Percentiles rank a stretch among this genome's conserved stretches.
These are phyloP conservation scores for Dicaeum eximium DNA, from an alignment of 2,113 vertebrate species.

Conservation along the genomic window DNA sequence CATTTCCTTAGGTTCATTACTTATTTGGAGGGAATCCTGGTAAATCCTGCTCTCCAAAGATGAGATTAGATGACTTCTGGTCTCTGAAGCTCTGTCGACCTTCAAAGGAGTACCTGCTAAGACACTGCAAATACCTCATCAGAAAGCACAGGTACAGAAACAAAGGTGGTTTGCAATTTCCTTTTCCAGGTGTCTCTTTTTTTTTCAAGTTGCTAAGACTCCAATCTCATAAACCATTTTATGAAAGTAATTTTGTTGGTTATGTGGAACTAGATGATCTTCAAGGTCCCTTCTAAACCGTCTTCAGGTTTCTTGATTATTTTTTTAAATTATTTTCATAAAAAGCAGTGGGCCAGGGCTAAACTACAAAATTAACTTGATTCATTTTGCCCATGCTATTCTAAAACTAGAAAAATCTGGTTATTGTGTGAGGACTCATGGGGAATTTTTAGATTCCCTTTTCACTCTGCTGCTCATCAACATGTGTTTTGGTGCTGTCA, in stretches of 20 bases:
- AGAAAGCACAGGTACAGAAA: constrained; percentile 88
- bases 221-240: neutral
- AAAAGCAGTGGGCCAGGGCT: neutral
- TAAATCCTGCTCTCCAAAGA: constrained; percentile 97
- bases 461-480: constrained; percentile 21
- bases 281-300: neutral
- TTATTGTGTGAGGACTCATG: neutral
- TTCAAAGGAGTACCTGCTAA: constrained; percentile 95
- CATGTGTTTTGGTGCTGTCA: constrained; percentile 39
- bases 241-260: neutral
- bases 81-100: constrained; percentile 96
- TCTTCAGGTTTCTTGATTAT: neutral
- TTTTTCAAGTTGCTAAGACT: neutral
- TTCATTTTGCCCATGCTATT: neutral
- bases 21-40: constrained; percentile 98
- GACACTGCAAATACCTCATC: constrained; percentile 98
- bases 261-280: neutral
- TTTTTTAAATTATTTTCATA: neutral
- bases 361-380: neutral
- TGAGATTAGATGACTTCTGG: constrained; percentile 99
- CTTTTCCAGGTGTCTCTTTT: neutral
- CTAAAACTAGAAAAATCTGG: neutral
- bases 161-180: neutral
- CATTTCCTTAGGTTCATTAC: constrained; percentile 88
- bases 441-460: constrained; percentile 43